A percentile compares a stretch with the other conserved stretches of the same genome.
Evolutionary conservation across 2,888 invertebrate species (phyloP).

Genomic region (Drosophila quinaria): DNA sequence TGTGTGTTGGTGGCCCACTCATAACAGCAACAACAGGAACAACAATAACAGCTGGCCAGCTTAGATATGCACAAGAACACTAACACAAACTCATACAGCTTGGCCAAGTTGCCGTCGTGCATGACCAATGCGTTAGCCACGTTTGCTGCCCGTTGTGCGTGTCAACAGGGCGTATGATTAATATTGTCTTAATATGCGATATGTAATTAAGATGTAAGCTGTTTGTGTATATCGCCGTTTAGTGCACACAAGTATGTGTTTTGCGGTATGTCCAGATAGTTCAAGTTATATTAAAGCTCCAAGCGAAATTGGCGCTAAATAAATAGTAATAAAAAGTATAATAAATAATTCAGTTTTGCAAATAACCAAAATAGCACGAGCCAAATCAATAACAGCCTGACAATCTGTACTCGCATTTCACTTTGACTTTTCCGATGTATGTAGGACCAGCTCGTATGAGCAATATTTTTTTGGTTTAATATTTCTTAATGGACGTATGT

Average conservation of each 20-base stretch:
- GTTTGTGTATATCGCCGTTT: constrained; percentile 59
- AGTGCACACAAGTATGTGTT: constrained; percentile 11
- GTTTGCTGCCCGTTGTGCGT: constrained; percentile 57
- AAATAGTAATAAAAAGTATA: constrained; percentile 24
- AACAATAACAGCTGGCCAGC: constrained; percentile 42
- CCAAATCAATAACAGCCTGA: too few relatives aligned
- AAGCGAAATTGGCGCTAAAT: constrained; percentile 23
- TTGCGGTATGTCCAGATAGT: constrained; percentile 12
- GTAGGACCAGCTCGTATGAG: too few relatives aligned
- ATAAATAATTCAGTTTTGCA: constrained; percentile 36
- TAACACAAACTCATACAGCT: constrained; percentile 8
- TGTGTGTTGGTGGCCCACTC: constrained; percentile 53
- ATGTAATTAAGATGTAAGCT: constrained; percentile 81
- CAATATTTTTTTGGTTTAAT: too few relatives aligned
- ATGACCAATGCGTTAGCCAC: constrained; percentile 64
- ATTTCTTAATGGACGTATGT: too few relatives aligned
- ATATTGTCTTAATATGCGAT: constrained; percentile 82
- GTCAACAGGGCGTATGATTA: constrained; percentile 82
- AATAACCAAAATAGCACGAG: constrained; percentile 18
- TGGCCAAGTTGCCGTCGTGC: constrained; percentile 34
- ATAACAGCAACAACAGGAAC: constrained; percentile 55
- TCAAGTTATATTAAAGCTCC: constrained; percentile 17
- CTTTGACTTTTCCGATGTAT: constrained; percentile 58
- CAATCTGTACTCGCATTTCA: constrained; percentile 57
- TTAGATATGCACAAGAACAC: constrained; percentile 70